Conservation (phyloP, 2,113 vertebrate species). For the Aptenodytes forsteri region DNA sequence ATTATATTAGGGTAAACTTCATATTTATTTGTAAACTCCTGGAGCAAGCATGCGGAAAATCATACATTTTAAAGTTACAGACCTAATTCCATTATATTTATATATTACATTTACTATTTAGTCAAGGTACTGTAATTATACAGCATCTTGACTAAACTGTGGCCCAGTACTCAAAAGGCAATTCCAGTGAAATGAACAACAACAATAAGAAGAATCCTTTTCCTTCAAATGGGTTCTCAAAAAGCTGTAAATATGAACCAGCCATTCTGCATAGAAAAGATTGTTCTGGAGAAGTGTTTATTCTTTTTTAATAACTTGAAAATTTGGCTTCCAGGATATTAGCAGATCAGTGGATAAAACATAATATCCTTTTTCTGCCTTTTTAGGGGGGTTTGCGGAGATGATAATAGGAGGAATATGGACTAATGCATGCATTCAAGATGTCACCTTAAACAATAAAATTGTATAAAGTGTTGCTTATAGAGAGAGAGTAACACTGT, state of each 20-base stretch:
- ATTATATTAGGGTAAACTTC: not conserved
- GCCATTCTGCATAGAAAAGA: not conserved
- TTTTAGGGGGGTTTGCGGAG: rapidly evolving
- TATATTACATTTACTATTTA: not conserved
- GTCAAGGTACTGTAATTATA: not conserved
- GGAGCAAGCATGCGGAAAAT: not conserved
- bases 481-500: not conserved
- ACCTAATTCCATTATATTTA: not conserved
- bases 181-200: not conserved
- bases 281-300: not conserved
- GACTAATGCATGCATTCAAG: not conserved
- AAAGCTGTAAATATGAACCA: not conserved
- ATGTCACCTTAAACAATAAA: not conserved
- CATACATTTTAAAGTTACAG: not conserved
- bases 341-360: not conserved
- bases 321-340: not conserved
- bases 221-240: not conserved
- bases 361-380: not conserved
- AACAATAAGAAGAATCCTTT: not conserved
- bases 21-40: not conserved
- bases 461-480: not conserved
- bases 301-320: not conserved
- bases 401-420: not conserved
- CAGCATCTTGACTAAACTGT: not conserved
- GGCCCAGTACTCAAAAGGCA: not conserved